Percentiles rank a stretch among this genome's conserved stretches.
phyloP scores from a whole-genome alignment of 2,113 vertebrate species.

The Acrocephalus arundinaceus region DNA sequence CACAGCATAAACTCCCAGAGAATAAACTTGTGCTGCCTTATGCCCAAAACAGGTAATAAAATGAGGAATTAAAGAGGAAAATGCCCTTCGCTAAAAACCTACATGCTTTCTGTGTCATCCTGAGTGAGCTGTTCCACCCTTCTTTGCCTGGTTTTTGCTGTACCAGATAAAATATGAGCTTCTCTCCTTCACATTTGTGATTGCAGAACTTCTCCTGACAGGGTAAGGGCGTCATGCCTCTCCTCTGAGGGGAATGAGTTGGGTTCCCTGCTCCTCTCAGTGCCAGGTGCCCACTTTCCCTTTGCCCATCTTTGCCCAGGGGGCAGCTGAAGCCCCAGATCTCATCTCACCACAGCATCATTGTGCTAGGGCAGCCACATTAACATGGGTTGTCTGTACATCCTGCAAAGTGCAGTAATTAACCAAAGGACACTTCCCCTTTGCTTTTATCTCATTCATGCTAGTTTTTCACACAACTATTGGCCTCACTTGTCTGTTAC shows the following conservation, averaged over 20 bases:
- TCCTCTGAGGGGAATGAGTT: background rate
- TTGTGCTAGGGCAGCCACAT: background rate
- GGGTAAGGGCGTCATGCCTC: rapidly evolving
- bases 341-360: rapidly evolving
- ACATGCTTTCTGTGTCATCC: background rate
- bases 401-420: background rate
- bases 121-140: background rate
- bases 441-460: background rate
- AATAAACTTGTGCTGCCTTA: background rate
- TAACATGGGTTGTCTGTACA: background rate
- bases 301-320: background rate
- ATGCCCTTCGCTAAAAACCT: background rate
- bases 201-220: background rate
- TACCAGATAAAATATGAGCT: background rate
- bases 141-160: background rate
- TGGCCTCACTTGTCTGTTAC: background rate
- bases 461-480: background rate
- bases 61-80: background rate
- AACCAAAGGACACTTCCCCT: background rate
- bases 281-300: background rate
- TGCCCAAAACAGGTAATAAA: background rate
- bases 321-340: background rate
- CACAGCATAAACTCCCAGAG: background rate
- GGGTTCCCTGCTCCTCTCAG: rapidly evolving
- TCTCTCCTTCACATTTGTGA: background rate